Evolutionary conservation across 2,113 vertebrate species (phyloP).

Genomic region (Rafetus swinhoei): DNA sequence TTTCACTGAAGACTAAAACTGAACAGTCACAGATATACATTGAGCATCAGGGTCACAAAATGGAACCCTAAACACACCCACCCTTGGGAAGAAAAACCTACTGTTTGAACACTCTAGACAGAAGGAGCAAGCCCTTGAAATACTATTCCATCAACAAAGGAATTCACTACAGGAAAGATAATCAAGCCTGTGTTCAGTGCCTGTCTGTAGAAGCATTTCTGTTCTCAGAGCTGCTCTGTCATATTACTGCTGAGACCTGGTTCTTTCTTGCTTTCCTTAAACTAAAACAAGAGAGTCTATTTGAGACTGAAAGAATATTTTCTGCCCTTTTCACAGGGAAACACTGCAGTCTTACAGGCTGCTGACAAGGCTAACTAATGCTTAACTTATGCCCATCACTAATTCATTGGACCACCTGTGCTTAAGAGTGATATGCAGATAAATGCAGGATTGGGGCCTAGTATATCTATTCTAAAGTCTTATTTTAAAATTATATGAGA

Average conservation of each 20-base stretch:
- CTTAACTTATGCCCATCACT: background rate
- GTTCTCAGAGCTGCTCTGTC: background rate
- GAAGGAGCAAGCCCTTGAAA: background rate
- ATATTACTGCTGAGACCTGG: background rate
- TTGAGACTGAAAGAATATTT: background rate
- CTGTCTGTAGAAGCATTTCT: background rate
- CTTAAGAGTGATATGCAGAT: background rate
- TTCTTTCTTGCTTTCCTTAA: background rate
- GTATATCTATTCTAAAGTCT: background rate
- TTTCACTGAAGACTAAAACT: background rate
- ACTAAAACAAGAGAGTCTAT: background rate
- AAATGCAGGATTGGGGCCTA: background rate
- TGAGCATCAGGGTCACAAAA: background rate
- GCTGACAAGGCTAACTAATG: background rate
- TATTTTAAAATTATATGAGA: slow-evolving; percentile 16
- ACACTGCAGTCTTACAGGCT: background rate
- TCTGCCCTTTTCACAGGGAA: background rate
- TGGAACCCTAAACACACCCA: background rate
- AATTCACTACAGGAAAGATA: background rate
- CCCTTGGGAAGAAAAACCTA: background rate
- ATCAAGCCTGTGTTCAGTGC: background rate
- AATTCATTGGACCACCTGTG: background rate
- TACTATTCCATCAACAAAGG: background rate
- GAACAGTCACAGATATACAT: background rate
- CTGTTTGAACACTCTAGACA: background rate